Percentiles rank a stretch among this genome's conserved stretches.
Conservation (phyloP, 2,797 vertebrate genomes). For the Furcifer pardalis region DNA sequence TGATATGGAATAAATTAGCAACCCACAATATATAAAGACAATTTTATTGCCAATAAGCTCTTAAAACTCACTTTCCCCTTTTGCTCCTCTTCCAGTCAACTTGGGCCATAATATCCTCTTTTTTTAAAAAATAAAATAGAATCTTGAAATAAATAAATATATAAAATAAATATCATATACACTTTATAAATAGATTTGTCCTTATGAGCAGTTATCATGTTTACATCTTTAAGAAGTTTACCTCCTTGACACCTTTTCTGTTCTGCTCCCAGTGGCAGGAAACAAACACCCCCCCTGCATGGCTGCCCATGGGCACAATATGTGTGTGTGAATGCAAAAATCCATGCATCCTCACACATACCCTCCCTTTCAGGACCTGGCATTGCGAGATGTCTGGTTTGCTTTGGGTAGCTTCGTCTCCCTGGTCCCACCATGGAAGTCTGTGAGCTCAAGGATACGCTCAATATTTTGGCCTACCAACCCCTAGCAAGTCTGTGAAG, state of each 20-base stretch:
- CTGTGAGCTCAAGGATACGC: neutral
- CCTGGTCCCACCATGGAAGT: neutral
- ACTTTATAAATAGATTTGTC: conserved; percentile 99
- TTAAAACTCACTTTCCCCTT: conserved; percentile 73
- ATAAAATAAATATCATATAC: conserved; percentile 99
- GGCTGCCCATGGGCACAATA: conserved; percentile 60
- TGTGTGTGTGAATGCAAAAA: conserved; percentile 62
- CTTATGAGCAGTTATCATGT: conserved; percentile 93
- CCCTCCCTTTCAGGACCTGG: neutral
- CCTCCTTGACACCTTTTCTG: conserved; percentile 67
- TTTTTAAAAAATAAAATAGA: conserved; percentile 94
- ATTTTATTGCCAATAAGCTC: conserved; percentile 94
- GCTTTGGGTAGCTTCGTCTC: neutral
- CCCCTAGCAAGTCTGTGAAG: conserved; percentile 24
- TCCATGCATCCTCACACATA: conserved; percentile 65
- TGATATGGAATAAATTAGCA: conserved; percentile 60
- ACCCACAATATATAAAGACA: conserved; percentile 85
- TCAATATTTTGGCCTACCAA: neutral
- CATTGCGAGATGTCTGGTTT: too few species aligned
- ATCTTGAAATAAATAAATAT: conserved; percentile 99
- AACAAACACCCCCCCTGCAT: conserved; percentile 77
- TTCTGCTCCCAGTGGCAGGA: conserved; percentile 71
- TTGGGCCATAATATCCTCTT: conserved; percentile 84
- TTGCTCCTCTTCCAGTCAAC: conserved; percentile 78
- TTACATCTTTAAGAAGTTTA: conserved; percentile 88